Conservation (phyloP, 35 echinoderm and acorn worm species). For the Apostichopus japonicus region DNA sequence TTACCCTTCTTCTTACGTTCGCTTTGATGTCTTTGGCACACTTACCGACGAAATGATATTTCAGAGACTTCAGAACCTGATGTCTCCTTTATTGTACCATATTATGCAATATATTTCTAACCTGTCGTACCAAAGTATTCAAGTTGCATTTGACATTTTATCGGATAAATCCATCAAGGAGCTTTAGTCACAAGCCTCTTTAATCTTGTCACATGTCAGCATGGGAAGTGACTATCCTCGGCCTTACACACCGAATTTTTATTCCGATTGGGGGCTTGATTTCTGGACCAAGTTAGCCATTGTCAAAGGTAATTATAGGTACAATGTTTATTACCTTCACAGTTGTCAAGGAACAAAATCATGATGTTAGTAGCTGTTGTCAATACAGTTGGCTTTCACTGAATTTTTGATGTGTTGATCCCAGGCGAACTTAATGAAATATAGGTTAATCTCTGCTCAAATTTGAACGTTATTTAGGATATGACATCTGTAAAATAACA, state of each 20-base stretch:
- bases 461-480: too few relatives aligned
- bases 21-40: background rate
- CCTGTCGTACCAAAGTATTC: background rate
- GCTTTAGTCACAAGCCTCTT: background rate
- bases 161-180: conserved; percentile 48
- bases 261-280: conserved; percentile 30
- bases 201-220: conserved; percentile 5
- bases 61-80: background rate
- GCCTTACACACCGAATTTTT: conserved; percentile 18
- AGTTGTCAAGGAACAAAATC: too few relatives aligned
- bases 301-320: background rate
- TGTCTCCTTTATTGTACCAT: background rate
- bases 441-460: too few relatives aligned
- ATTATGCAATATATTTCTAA: background rate
- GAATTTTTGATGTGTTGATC: too few relatives aligned
- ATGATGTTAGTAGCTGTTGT: too few relatives aligned
- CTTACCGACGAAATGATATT: conserved; percentile 35
- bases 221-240: conserved; percentile 36
- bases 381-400: too few relatives aligned
- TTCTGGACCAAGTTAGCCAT: background rate
- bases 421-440: too few relatives aligned
- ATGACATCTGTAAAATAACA: too few relatives aligned
- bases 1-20: conserved; percentile 32
- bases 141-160: background rate
- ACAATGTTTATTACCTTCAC: too few relatives aligned